Evolutionary conservation across 64 coral and sea anemone genomes (phyloP), one percentile per base, ranked within the genome.

Genomic region (Montipora cactus): DNA sequence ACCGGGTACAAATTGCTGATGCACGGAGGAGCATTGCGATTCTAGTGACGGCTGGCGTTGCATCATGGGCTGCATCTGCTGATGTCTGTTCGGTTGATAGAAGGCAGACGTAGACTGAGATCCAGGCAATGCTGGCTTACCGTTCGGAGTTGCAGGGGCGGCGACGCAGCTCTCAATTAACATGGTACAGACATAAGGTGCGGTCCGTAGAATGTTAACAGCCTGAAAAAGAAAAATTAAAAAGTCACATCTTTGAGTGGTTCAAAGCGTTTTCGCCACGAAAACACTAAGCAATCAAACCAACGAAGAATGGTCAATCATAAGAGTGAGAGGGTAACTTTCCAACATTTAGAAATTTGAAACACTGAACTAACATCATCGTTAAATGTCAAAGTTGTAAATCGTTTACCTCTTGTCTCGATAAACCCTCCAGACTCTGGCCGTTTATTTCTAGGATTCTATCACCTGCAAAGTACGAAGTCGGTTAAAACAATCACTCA

Each of bases 391-490:
- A 74, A 48, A 61, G 50, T 22, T 47, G 14, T 68, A 49, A 52
- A 55, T 21, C 13, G 68, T 74, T 72, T 80, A 98, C 98, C 83
- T 99, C 98, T 81, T 99, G 98, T 80, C 98, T 92, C 11, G 95
- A 96, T 62, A 96, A 89, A 59, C 95, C 98, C 84, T 94, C 95
- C 0, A 99, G 78, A 75, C 87, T 94, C 5, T 93, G 86, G 22
- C 98, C 98, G 67, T 99, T 99, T 47, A 99, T 99, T 90, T 99
- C 95, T 45, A 99, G 57, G 12, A 99, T 94, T 78, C 89, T 99
- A 76, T 99, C 98, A 92, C 98, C 98, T 99, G 52, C 14, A 21
- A 21, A 9, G 10, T 7, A 77, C 92, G 15, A 25, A 6, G 55
- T 81, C 9, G 13, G 52, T 21, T 4, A 71, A 21, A 21, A 2